A percentile compares a stretch with the other conserved stretches of the same genome.
Evolutionary conservation across 53 echinoderm and acorn worm species (phyloP).

Genomic region (Henricia sp.): DNA sequence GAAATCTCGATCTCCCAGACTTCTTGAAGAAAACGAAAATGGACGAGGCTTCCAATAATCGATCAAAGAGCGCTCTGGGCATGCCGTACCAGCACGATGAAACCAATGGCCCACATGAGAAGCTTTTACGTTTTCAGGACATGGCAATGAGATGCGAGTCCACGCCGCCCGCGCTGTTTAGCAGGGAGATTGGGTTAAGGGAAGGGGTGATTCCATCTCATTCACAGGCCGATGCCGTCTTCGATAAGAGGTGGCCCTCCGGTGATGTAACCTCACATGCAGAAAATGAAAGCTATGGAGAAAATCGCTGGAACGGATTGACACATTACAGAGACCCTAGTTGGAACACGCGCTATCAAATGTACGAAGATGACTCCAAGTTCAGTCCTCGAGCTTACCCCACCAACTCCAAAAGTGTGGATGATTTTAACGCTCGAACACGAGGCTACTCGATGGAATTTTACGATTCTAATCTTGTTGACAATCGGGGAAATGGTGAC

Average conservation of each 20-base stretch:
- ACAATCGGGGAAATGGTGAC: neutral
- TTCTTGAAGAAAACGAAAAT: slow-evolving; percentile 75
- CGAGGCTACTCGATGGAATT: slow-evolving; percentile 53
- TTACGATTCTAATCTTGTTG: slow-evolving; percentile 12
- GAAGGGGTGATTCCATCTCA: slow-evolving; percentile 82
- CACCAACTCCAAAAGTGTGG: neutral
- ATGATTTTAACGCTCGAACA: slow-evolving; percentile 21
- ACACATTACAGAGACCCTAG: neutral
- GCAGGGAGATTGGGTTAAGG: slow-evolving; percentile 8
- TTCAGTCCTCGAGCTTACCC: slow-evolving; percentile 45
- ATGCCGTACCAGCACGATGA: slow-evolving; percentile 45
- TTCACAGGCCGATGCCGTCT: slow-evolving; percentile 73
- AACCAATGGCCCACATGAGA: slow-evolving; percentile 50
- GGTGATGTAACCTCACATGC: slow-evolving; percentile 33
- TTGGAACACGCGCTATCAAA: neutral
- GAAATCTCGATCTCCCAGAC: slow-evolving; percentile 90
- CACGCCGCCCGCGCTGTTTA: slow-evolving; percentile 74
- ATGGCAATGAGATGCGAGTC: slow-evolving; percentile 74
- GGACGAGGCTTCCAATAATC: slow-evolving; percentile 15
- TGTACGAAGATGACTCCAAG: slow-evolving; percentile 15
- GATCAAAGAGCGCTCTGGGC: slow-evolving; percentile 61
- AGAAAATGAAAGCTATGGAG: slow-evolving; percentile 86
- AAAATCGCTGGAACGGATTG: no score
- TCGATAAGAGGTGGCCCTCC: slow-evolving; percentile 61
- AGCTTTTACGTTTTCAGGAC: slow-evolving; percentile 33